Percentiles rank a stretch among this genome's conserved stretches.
Conservation (phyloP, 1,140 invertebrate species). For the Ylistrum balloti region DNA sequence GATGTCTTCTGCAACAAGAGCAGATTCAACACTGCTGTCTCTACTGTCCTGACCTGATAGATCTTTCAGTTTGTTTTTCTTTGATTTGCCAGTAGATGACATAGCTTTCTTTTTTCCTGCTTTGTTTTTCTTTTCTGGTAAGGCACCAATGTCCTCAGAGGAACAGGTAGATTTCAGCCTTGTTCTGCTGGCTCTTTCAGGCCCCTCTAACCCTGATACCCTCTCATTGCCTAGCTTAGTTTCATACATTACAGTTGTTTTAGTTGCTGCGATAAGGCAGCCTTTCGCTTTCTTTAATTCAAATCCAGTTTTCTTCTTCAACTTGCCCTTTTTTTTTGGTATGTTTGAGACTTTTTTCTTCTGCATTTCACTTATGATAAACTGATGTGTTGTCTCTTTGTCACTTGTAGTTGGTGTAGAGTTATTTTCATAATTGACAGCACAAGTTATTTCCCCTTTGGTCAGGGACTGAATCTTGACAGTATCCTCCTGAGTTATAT, state of each 20-base stretch:
- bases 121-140: not conserved
- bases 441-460: not conserved
- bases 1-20: not conserved
- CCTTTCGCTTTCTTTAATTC: conserved; percentile 12
- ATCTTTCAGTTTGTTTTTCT: not conserved
- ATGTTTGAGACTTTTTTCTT: not conserved
- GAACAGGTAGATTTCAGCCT: not conserved
- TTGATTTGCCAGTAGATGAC: not conserved
- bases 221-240: not conserved
- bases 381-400: not conserved
- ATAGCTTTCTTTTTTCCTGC: not conserved
- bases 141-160: not conserved
- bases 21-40: not conserved
- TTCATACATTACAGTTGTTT: not conserved
- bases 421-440: not conserved
- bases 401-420: not conserved
- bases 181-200: not conserved
- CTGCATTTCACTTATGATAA: not conserved
- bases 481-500: not conserved
- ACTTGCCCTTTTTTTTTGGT: not conserved
- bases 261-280: not conserved
- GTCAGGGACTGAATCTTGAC: no score
- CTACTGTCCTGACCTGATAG: not conserved
- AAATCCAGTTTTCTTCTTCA: not conserved
- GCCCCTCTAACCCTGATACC: no score